Percentiles rank a stretch among this genome's conserved stretches.
These are phyloP conservation scores for Zosterops japonicus DNA, from an alignment of 2,113 vertebrate genomes.

Conservation along the genomic window DNA sequence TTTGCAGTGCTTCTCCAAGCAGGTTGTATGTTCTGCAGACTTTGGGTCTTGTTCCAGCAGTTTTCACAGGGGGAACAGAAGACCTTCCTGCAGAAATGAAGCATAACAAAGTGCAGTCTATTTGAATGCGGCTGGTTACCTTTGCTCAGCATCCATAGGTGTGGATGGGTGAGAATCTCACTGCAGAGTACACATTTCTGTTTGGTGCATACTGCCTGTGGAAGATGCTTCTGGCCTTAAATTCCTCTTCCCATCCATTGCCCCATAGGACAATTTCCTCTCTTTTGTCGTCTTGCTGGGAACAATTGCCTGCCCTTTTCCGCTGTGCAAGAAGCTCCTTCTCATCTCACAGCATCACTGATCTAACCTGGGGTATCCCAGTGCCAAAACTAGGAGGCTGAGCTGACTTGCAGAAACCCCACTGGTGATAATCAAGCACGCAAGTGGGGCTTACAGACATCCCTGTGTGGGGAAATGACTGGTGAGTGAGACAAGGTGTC, in stretches of 20 bases:
- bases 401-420: neutral
- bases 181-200: neutral
- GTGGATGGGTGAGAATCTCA: neutral
- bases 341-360: neutral
- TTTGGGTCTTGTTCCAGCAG: neutral
- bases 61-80: neutral
- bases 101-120: neutral
- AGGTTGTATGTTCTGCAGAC: neutral
- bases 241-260: neutral
- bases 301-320: neutral
- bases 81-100: neutral
- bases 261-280: neutral
- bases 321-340: neutral
- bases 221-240: neutral
- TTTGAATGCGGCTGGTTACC: neutral
- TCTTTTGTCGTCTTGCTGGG: neutral
- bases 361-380: neutral
- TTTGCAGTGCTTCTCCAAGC: neutral
- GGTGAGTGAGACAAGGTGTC: neutral
- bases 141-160: neutral
- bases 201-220: neutral
- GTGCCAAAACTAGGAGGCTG: neutral
- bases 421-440: neutral
- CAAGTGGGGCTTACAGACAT: neutral
- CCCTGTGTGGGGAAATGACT: rapidly evolving